Evolutionary conservation across 2,888 invertebrate species (phyloP), one percentile per base, ranked within the genome.

Genomic region (Acleris laterana): DNA sequence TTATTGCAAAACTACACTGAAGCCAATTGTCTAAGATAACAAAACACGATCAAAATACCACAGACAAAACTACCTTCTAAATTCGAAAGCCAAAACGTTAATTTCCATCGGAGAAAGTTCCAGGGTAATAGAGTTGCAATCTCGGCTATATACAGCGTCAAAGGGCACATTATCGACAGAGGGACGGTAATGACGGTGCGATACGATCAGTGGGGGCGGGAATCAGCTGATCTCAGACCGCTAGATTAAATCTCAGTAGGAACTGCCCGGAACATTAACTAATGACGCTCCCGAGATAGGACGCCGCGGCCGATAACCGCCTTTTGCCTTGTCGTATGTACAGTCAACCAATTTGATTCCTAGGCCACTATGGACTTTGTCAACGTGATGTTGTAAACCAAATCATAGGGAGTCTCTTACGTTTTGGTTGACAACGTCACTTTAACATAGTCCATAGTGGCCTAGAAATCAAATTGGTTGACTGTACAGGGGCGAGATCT

Each of bases 231-330:
- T 87, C 85, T 81, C 73, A 75, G 79, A 74, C 81, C 72, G 56
- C 78, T 69, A 84, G 87, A 87, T 87, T 84, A 83, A 83, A 87
- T 87, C 85, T 82, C 76, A 71, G 76, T 78, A 78, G 81, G 79
- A 82, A 85, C 85, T 85, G 85, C 77, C 87, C 85, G 85, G 87
- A 85, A 87, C 88, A 88, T 88, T 88, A 88, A 87, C 88, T 88
- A 88, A 88, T 88, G 88, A 85, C 81, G 79, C 78, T 79, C 77
- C 75, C 77, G 82, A 85, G 85, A 84, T 85, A 81, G 77, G 79
- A 71, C 72, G 71, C n/a, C n/a, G 73, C 73, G 71, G 71, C 72
- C 74, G 84, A 83, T 87, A 85, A 80, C 80, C 59, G 60, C 20
- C 44, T 25, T 62, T 52, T 60, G 48, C 28, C 51, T 9, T 32